These are phyloP conservation scores for Notoglanidium macrostoma DNA, from an alignment of 2,797 vertebrate species.

Conservation along the genomic window DNA sequence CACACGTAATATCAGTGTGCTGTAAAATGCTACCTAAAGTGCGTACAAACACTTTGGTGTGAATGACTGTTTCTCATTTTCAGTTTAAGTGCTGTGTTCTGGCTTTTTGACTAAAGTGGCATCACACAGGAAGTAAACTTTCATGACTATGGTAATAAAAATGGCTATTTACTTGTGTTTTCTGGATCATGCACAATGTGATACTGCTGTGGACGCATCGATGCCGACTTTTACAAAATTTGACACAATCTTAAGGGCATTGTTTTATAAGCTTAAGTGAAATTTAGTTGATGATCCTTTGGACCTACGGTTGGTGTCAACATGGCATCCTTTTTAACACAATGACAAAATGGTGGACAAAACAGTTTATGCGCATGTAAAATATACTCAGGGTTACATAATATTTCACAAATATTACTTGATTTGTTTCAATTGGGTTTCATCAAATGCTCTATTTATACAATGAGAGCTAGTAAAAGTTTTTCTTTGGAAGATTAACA, in stretches of 20 bases:
- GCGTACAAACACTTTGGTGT: conserved; percentile 26
- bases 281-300: neutral
- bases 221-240: neutral
- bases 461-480: neutral
- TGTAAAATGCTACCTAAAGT: conserved; percentile 38
- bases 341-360: neutral
- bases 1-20: conserved; percentile 5
- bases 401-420: neutral
- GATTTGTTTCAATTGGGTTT: neutral
- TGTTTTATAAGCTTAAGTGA: neutral
- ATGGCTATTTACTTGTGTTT: conserved; percentile 18
- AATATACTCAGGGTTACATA: neutral
- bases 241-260: neutral
- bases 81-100: conserved; percentile 23
- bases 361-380: neutral
- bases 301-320: neutral
- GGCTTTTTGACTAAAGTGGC: conserved; percentile 17
- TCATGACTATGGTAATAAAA: conserved; percentile 40
- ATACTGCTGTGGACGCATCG: neutral
- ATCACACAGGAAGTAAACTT: conserved; percentile 33
- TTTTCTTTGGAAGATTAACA: neutral
- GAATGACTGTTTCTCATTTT: conserved; percentile 34
- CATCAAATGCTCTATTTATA: neutral
- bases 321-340: neutral
- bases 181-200: neutral